Base-by-base conservation (phyloP, 2,113 vertebrate genomes). In the Morone saxatilis region DNA sequence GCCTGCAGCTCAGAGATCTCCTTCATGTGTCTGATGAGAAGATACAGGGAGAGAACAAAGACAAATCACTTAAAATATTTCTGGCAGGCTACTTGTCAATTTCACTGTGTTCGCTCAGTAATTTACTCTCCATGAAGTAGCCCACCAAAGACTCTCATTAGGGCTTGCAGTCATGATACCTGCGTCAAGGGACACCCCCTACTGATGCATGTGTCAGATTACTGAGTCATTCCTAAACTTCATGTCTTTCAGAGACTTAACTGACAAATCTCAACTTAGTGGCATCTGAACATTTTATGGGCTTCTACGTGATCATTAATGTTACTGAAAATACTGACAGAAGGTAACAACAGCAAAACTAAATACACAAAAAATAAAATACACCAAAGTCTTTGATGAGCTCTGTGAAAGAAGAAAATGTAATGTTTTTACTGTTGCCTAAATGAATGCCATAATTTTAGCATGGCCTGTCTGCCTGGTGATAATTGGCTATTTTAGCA, bases 1-100 rank as follows among this genome's bases (percentile, higher is more conserved):
- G 96, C 97, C 92, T 99, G 98, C 45, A 99, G 95, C 87, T 99
- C 98, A 0, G 98, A 96, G 78, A 99, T 98, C 95, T 99, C 98
- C 71, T 98, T 98, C 96, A 99, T 96, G 92, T 99, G 98, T 93
- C 98, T 99, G 60, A 71, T 70, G 38, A 77, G 67, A 79, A 53
- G 50, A 53, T 19, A 62, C 6, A 71, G 22, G 19, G n/a, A 68
- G 25, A 73, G 25, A 60, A 22, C 22, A 78, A 11, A 41, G 19
- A 67, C 31, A 31, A 65, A 45, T 0, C 13, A 38, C 20, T 51
- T 66, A 1, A 16, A 45, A 54, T 10, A 48, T 43, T 17, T 38
- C 6, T 47, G 25, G 14, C 2, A 76, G 10, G 0, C 50, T 65
- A 43, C n/a, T 48, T 4, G 48, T 20, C 12, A 7, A 22, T 61